A percentile compares a stretch with the other conserved stretches of the same genome.
phyloP scores from a whole-genome alignment of 2,797 vertebrate species.

The Macroramphosus scolopax region DNA sequence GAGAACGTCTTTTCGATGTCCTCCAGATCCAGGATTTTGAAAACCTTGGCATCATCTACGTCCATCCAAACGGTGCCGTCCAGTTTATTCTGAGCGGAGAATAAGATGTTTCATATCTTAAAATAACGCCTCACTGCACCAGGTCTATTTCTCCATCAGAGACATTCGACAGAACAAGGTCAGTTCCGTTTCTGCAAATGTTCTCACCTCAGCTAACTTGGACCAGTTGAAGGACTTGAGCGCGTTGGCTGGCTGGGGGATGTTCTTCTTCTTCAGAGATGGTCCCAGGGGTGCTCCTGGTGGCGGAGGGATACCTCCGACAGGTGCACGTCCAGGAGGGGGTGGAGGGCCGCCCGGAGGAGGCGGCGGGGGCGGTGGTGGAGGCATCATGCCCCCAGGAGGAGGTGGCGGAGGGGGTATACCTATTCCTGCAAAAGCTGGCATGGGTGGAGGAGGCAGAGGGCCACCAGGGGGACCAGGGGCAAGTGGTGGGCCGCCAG shows the following conservation, averaged over 20 bases:
- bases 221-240: slow-evolving; percentile 99
- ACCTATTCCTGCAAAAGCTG: slow-evolving; percentile 63
- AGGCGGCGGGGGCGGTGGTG: slow-evolving; percentile 77
- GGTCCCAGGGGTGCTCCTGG: slow-evolving; percentile 87
- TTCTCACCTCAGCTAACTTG: slow-evolving; percentile 91
- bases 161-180: no score
- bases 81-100: slow-evolving; percentile 87
- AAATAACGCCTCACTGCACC: not conserved
- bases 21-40: slow-evolving; percentile 91
- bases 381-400: slow-evolving; percentile 79
- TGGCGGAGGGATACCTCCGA: slow-evolving; percentile 83
- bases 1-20: slow-evolving; percentile 98
- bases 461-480: slow-evolving; percentile 79
- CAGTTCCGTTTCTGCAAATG: not conserved
- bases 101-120: not conserved
- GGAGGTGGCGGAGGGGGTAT: slow-evolving; percentile 72
- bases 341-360: slow-evolving; percentile 87
- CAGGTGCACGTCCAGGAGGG: slow-evolving; percentile 81
- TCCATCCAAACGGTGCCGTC: slow-evolving; percentile 93
- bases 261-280: slow-evolving; percentile 89
- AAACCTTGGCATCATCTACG: slow-evolving; percentile 90
- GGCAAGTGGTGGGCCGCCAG: slow-evolving; percentile 75
- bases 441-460: slow-evolving; percentile 70
- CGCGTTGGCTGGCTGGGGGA: slow-evolving; percentile 90
- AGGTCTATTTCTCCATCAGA: no score